A percentile compares a stretch with the other conserved stretches of the same genome.
These are phyloP conservation scores for Hylaeus volcanicus DNA, from an alignment of 1,140 invertebrate genomes.

Conservation along the genomic window DNA sequence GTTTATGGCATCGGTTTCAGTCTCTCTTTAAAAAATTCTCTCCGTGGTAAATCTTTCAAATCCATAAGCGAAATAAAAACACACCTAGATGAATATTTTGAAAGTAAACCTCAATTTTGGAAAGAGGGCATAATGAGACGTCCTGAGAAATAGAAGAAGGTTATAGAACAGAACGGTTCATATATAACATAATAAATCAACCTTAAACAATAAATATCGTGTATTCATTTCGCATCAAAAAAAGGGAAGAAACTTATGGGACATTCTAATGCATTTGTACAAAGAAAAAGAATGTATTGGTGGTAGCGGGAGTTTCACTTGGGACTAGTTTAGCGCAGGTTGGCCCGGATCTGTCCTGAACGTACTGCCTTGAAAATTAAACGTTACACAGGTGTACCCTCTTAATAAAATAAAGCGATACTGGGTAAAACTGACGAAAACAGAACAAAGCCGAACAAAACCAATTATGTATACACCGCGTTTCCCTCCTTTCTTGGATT, in stretches of 20 bases:
- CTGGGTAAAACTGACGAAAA: too few species aligned
- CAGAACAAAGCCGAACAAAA: too few species aligned
- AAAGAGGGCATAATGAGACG: not conserved
- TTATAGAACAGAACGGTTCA: not conserved
- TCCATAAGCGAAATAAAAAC: constrained; percentile 13
- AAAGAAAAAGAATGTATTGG: not conserved
- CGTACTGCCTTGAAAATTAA: constrained; percentile 39
- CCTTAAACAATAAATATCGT: not conserved
- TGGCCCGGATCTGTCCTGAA: constrained; percentile 37
- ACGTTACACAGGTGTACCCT: too few species aligned
- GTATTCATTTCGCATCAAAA: not conserved
- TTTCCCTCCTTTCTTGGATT: not conserved
- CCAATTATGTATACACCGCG: constrained; percentile 1
- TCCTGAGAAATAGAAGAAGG: not conserved
- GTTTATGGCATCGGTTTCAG: constrained; percentile 1
- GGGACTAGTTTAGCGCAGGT: constrained; percentile 51
- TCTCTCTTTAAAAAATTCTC: constrained; percentile 9
- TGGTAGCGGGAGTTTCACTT: not conserved
- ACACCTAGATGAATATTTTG: not conserved
- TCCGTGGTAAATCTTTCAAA: not conserved
- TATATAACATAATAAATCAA: not conserved
- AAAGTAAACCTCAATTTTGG: not conserved
- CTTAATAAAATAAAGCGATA: too few species aligned
- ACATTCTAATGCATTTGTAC: not conserved
- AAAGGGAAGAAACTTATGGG: not conserved